Conservation (phyloP, 2,113 vertebrate genomes). For the Xiphophorus maculatus region DNA sequence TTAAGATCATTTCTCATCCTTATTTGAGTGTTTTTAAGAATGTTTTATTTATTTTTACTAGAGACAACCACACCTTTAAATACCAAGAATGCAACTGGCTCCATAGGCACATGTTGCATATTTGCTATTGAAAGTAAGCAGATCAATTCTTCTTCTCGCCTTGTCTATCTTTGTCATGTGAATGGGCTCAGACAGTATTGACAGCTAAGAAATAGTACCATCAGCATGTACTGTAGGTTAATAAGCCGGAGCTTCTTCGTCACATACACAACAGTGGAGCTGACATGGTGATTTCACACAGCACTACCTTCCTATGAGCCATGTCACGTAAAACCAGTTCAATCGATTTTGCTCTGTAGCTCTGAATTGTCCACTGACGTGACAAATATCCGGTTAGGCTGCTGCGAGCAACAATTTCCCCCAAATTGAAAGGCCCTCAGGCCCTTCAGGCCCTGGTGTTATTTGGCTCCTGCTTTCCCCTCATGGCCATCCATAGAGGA, state of each 20-base stretch:
- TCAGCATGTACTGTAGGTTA: constrained; percentile 26
- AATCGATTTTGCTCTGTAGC: constrained; percentile 67
- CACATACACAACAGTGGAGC: constrained; percentile 10
- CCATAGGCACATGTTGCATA: neutral
- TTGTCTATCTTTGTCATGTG: neutral
- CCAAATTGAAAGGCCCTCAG: constrained; percentile 70
- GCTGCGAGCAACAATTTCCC: constrained; percentile 70
- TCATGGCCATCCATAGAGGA: constrained; percentile 70
- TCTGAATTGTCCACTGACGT: constrained; percentile 54
- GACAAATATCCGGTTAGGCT: constrained; percentile 62
- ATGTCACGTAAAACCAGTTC: constrained; percentile 39
- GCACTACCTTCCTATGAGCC: constrained; percentile 31
- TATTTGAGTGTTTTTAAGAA: neutral
- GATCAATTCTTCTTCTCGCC: neutral
- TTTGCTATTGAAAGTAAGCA: neutral
- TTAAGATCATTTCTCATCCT: neutral
- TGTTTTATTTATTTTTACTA: neutral
- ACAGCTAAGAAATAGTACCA: constrained; percentile 59
- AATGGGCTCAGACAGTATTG: constrained; percentile 50
- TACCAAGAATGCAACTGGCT: neutral
- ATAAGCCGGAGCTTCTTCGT: constrained; percentile 13
- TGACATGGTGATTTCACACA: constrained; percentile 13
- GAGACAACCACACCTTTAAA: neutral
- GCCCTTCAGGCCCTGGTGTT: constrained; percentile 60
- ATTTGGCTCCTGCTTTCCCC: constrained; percentile 70